Evolutionary conservation across 2,797 vertebrate genomes (phyloP).

Genomic region (Eremophila alpestris): DNA sequence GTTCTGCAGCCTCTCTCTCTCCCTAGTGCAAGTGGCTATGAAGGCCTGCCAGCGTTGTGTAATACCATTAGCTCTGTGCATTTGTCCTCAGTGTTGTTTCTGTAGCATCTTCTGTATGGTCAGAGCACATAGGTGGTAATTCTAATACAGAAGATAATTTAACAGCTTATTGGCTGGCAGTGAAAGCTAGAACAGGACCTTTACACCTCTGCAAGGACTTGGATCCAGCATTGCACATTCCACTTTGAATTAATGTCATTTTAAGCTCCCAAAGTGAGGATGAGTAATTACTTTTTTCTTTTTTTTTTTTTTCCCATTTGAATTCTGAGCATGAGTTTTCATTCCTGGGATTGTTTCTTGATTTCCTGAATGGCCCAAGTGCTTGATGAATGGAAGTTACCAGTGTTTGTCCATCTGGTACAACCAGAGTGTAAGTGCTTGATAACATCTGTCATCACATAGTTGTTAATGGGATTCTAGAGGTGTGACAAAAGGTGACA

Average conservation of each 20-base stretch:
- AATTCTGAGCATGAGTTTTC: background rate
- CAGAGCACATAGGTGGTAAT: background rate
- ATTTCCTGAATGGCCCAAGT: background rate
- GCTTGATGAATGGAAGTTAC: background rate
- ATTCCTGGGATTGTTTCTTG: background rate
- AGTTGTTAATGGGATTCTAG: background rate
- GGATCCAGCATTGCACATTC: background rate
- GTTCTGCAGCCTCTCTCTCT: background rate
- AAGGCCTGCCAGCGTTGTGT: background rate
- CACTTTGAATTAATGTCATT: rapidly evolving
- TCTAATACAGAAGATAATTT: background rate
- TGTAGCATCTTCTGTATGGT: background rate
- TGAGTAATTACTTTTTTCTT: background rate
- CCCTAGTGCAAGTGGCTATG: background rate
- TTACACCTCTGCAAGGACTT: background rate
- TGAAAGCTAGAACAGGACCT: background rate
- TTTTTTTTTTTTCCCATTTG: background rate
- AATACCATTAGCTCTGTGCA: background rate
- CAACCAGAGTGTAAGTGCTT: background rate
- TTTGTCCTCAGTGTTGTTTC: background rate
- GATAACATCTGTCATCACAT: background rate
- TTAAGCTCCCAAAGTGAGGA: background rate
- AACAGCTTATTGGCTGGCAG: background rate
- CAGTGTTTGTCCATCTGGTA: background rate
- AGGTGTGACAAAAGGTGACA: background rate